Percentiles rank a stretch among this genome's conserved stretches.
Conservation (phyloP, 2,888 invertebrate species). For the Heliconius hortense region DNA sequence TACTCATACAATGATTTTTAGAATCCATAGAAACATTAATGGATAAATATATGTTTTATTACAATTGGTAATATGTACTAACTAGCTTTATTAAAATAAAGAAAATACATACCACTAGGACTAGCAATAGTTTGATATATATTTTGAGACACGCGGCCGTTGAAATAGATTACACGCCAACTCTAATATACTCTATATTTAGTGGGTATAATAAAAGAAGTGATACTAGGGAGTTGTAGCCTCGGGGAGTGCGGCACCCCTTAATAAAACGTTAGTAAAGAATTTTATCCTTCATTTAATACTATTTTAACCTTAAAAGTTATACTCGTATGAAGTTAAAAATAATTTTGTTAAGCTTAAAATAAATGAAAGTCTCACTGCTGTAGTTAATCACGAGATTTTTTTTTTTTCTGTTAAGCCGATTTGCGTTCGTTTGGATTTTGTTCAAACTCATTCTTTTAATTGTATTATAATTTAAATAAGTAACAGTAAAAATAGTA, state of each 20-base stretch:
- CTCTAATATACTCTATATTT: conserved; percentile 29
- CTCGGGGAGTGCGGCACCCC: conserved; percentile 27
- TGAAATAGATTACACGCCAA: conserved; percentile 23
- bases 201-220: conserved; percentile 29
- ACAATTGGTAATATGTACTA: too few relatives aligned
- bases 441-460: background rate
- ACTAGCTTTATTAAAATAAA: background rate
- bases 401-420: background rate
- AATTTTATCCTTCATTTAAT: conserved; percentile 23
- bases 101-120: background rate
- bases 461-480: background rate
- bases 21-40: too few relatives aligned
- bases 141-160: conserved; percentile 17
- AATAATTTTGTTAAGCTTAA: background rate
- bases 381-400: background rate
- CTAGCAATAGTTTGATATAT: conserved; percentile 2
- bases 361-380: background rate
- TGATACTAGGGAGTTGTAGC: conserved; percentile 22
- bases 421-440: background rate
- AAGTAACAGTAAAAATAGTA: background rate
- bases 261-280: conserved; percentile 22
- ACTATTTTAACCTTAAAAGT: conserved; percentile 11
- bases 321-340: conserved; percentile 7
- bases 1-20: too few relatives aligned
- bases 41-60: too few relatives aligned